A percentile compares a stretch with the other conserved stretches of the same genome.
phyloP scores from a whole-genome alignment of 2,888 invertebrate species.

The Steinernema carpocapsae region DNA sequence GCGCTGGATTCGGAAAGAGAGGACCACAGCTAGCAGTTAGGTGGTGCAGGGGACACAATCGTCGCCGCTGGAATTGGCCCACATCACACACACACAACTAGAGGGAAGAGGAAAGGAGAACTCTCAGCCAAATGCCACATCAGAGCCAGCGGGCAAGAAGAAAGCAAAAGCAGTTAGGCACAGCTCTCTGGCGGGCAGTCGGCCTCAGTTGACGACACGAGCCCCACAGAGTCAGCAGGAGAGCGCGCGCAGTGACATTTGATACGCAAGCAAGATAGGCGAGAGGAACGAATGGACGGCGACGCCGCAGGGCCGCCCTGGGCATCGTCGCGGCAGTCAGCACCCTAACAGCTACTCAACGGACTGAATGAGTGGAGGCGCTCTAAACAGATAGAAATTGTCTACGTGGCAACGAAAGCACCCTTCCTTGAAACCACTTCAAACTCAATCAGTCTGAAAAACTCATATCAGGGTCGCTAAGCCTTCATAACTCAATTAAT shows the following conservation, averaged over 20 bases:
- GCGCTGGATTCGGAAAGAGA: no score
- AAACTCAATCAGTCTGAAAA: not conserved
- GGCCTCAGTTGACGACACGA: no score
- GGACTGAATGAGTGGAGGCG: not conserved
- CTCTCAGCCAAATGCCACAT: no score
- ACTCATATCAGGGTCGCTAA: not conserved
- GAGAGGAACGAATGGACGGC: no score
- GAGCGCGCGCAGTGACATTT: slow-evolving; percentile 29
- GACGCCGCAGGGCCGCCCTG: not conserved
- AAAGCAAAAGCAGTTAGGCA: not conserved
- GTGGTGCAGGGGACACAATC: no score
- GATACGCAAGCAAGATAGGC: slow-evolving; percentile 27
- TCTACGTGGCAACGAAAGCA: not conserved
- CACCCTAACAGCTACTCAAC: not conserved
- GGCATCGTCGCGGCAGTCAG: not conserved
- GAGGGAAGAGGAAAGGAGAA: no score
- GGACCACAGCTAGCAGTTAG: no score
- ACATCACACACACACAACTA: no score
- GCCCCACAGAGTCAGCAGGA: no score
- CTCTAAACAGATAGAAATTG: not conserved
- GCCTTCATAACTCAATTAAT: not conserved
- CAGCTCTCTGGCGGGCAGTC: no score
- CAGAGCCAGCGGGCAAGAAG: no score
- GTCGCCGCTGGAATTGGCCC: no score
- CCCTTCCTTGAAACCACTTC: slow-evolving; percentile 8